Conservation (phyloP, 1,140 invertebrate genomes). For the Drosophila yakuba region DNA sequence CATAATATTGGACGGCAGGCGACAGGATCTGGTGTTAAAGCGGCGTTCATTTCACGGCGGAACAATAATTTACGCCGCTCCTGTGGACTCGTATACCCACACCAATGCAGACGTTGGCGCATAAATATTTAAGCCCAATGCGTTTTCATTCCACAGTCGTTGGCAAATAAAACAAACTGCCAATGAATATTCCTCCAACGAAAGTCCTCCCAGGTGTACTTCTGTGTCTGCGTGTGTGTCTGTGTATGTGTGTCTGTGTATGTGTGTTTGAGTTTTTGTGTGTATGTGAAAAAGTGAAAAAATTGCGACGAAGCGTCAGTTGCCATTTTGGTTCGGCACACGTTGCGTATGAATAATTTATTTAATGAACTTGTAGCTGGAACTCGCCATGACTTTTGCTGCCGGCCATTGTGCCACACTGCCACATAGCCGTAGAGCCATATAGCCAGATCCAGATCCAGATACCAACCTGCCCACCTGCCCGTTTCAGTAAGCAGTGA, state of each 20-base stretch:
- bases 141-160: constrained; percentile 81
- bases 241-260: constrained; percentile 5
- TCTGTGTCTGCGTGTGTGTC: not conserved
- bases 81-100: constrained; percentile 22
- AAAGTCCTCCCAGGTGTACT: constrained; percentile 1
- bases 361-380: constrained; percentile 82
- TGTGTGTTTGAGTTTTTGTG: not conserved
- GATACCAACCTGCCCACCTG: not conserved
- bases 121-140: constrained; percentile 84
- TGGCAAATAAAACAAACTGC: constrained; percentile 76
- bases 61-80: constrained; percentile 17
- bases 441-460: no score
- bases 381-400: constrained; percentile 36
- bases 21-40: constrained; percentile 7
- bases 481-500: constrained; percentile 10
- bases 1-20: constrained; percentile 24
- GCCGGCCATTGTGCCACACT: constrained; percentile 24
- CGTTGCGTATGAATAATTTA: constrained; percentile 84
- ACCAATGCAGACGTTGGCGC: constrained; percentile 79
- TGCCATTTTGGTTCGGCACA: constrained; percentile 75
- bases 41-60: constrained; percentile 19
- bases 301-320: constrained; percentile 60
- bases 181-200: constrained; percentile 56
- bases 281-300: constrained; percentile 64
- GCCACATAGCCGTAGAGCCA: not conserved